Conservation (phyloP, 2,888 invertebrate species). For the Troilus luridus region DNA sequence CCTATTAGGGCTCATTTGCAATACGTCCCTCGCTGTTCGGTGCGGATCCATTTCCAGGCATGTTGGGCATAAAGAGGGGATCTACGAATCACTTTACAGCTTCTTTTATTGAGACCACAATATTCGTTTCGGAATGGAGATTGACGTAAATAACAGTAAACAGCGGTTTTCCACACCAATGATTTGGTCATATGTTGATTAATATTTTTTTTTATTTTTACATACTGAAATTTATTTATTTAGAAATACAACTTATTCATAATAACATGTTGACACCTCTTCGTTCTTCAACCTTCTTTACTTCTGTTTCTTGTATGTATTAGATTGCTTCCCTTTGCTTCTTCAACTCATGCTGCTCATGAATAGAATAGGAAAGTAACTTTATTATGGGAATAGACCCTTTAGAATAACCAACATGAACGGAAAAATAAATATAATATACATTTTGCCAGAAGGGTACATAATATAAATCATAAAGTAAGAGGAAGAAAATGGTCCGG, state of each 20-base stretch:
- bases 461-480: too few relatives aligned
- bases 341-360: too few relatives aligned
- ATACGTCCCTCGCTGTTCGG: not conserved
- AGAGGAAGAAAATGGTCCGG: too few relatives aligned
- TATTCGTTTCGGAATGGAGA: not conserved
- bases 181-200: not conserved
- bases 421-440: too few relatives aligned
- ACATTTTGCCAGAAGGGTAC: too few relatives aligned
- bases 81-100: slow-evolving; percentile 2
- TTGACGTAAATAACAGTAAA: not conserved
- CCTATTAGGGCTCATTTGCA: slow-evolving; percentile 32
- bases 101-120: slow-evolving; percentile 26
- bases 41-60: not conserved
- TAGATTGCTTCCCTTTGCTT: too few relatives aligned
- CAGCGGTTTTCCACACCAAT: not conserved
- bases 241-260: not conserved
- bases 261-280: not conserved
- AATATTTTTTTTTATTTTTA: not conserved
- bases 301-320: too few relatives aligned
- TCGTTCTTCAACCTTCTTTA: too few relatives aligned
- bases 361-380: too few relatives aligned
- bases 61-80: slow-evolving; percentile 18
- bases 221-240: not conserved
- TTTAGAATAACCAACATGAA: too few relatives aligned
- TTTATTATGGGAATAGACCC: too few relatives aligned